Conservation (phyloP, 2,888 invertebrate species). For the Lasioglossum leucozonium region DNA sequence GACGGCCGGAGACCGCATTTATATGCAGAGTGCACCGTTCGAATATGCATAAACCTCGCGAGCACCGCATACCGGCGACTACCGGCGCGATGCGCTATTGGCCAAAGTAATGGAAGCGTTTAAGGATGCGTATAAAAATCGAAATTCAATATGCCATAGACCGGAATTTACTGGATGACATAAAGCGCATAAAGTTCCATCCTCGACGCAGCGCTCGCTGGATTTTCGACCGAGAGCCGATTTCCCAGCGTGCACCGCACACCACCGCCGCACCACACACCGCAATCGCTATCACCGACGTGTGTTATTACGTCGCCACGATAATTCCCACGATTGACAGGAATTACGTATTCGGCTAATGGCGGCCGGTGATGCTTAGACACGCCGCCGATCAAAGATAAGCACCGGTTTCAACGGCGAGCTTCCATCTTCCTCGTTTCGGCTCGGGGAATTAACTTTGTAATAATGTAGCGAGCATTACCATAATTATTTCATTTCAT, state of each 20-base stretch:
- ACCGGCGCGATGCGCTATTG: conserved; percentile 66
- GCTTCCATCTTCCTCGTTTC: background rate
- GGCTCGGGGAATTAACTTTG: background rate
- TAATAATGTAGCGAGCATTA: conserved; percentile 1
- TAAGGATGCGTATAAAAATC: conserved; percentile 69
- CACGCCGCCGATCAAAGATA: conserved; percentile 3
- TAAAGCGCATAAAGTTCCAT: conserved; percentile 55
- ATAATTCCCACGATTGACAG: conserved; percentile 23
- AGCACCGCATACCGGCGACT: conserved; percentile 64
- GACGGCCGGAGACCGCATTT: conserved; percentile 67
- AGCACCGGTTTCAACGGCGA: background rate
- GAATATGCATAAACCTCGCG: conserved; percentile 74
- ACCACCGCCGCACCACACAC: background rate
- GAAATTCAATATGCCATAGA: conserved; percentile 67
- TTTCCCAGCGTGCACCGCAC: background rate
- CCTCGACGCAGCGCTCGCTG: background rate
- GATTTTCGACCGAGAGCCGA: background rate
- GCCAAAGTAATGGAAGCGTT: conserved; percentile 69
- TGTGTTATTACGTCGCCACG: background rate
- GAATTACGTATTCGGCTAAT: conserved; percentile 20
- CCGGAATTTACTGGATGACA: conserved; percentile 58
- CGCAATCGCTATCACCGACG: background rate
- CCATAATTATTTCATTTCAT: conserved; percentile 4
- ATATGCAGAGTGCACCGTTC: conserved; percentile 73
- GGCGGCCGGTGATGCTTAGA: background rate